Base-by-base conservation (phyloP, 2,113 vertebrate species). In the Speoplatyrhinus poulsoni region DNA sequence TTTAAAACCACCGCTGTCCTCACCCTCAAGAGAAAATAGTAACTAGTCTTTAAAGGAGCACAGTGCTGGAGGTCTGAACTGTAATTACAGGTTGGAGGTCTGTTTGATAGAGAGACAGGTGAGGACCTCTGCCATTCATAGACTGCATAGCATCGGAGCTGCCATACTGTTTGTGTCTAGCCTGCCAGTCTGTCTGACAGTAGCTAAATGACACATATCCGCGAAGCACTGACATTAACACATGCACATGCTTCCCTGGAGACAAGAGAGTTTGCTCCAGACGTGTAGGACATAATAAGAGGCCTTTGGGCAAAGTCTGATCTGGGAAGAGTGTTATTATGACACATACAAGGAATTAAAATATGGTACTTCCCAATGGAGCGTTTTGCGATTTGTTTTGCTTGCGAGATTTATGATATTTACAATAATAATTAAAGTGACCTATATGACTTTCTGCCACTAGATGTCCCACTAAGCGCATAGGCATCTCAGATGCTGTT, bases 1-100 rank as follows among this genome's bases (percentile, higher is more conserved):
- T 73, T 78, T 67, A 59, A 73, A 85, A 63, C 17, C 6, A 66
- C 69, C 62, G 46, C 57, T 68, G 11, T 66, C 46, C 65, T 77
- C 69, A 67, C 48, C 70, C 68, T 63, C 17, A 41, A 73, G 73
- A 82, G 64, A 78, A 79, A 79, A 85, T 76, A 81, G 77, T 59
- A 82, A 55, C 68, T 54, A 58, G 69, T 77, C 46, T 81, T 83
- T 68, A 69, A 76, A 60, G 63, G 52, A 13, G 59, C 10, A 56
- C 77, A 41, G 52, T 26, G 58, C 77, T 80, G 81, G 82, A 82
- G 77, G 84, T 84, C 81, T 71, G 56, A 41, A 59, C 75, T 82
- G 76, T 85, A 82, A 88, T 85, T 50, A 86, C 79, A 75, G 81
- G 70, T 73, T 85, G 11, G 49, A 41, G 36, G 36, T 41, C 36